Evolutionary conservation across 2,113 vertebrate species (phyloP).

Genomic region (Leiothrix lutea): DNA sequence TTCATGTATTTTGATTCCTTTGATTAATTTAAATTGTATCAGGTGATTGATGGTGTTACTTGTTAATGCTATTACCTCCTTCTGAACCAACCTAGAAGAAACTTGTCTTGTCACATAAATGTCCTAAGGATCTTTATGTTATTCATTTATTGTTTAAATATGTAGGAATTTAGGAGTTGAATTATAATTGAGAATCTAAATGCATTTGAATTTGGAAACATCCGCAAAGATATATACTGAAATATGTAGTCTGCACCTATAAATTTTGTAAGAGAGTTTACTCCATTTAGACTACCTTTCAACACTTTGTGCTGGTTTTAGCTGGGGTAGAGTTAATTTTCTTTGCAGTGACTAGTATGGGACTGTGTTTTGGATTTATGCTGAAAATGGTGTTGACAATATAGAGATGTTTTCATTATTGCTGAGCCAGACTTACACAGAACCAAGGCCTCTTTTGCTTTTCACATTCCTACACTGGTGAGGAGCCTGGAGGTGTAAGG

Average conservation of each 20-base stretch:
- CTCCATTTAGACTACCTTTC: neutral
- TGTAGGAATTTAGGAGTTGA: neutral
- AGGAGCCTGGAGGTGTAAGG: neutral
- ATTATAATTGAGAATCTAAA: neutral
- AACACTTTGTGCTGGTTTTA: neutral
- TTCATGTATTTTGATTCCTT: neutral
- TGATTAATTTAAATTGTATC: neutral
- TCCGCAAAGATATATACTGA: neutral
- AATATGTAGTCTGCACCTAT: neutral
- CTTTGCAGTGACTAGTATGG: neutral
- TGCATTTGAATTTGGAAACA: neutral
- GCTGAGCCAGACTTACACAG: neutral
- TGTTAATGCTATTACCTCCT: neutral
- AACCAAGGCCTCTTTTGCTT: neutral
- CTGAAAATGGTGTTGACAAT: neutral
- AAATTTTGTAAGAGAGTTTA: neutral
- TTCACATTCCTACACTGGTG: neutral
- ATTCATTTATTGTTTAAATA: neutral
- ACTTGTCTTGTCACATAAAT: neutral
- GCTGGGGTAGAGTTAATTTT: neutral
- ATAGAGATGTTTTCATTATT: neutral
- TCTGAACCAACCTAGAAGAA: neutral
- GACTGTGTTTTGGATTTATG: neutral
- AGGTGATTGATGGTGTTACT: neutral
- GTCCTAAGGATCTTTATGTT: neutral